These are phyloP conservation scores for Agrochola macilenta DNA, from an alignment of 2,888 invertebrate species.

Conservation along the genomic window DNA sequence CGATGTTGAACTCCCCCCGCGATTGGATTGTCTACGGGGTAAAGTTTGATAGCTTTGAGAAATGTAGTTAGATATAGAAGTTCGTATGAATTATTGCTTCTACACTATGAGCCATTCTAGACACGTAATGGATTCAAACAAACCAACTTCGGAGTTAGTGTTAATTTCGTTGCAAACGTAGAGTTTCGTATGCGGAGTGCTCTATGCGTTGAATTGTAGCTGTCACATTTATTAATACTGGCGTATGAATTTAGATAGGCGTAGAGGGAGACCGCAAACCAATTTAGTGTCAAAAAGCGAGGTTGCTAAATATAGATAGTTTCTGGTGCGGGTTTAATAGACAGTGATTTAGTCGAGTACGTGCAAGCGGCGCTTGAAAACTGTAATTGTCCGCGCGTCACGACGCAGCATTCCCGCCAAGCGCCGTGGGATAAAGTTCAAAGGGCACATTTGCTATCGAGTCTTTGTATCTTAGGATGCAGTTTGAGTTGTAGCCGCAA, in stretches of 20 bases:
- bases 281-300: slow-evolving; percentile 52
- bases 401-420: slow-evolving; percentile 73
- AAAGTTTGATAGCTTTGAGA: slow-evolving; percentile 86
- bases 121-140: slow-evolving; percentile 78
- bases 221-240: slow-evolving; percentile 58
- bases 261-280: slow-evolving; percentile 55
- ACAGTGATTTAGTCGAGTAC: slow-evolving; percentile 77
- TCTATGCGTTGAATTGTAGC: slow-evolving; percentile 38
- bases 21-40: slow-evolving; percentile 84
- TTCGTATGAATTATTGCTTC: slow-evolving; percentile 80
- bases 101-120: slow-evolving; percentile 73
- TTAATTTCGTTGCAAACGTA: slow-evolving; percentile 63
- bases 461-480: slow-evolving; percentile 75
- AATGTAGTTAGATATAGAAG: slow-evolving; percentile 82
- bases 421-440: slow-evolving; percentile 81
- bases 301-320: slow-evolving; percentile 69
- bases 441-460: slow-evolving; percentile 79
- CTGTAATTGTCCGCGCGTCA: slow-evolving; percentile 82
- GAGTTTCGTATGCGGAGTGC: slow-evolving; percentile 36
- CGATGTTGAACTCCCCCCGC: slow-evolving; percentile 79
- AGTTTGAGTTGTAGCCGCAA: slow-evolving; percentile 70
- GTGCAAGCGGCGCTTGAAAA: slow-evolving; percentile 75
- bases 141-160: slow-evolving; percentile 62
- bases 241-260: slow-evolving; percentile 55
- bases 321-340: slow-evolving; percentile 69